Base-by-base conservation (phyloP, 2,888 invertebrate species). In the Mycalesis mineus region DNA sequence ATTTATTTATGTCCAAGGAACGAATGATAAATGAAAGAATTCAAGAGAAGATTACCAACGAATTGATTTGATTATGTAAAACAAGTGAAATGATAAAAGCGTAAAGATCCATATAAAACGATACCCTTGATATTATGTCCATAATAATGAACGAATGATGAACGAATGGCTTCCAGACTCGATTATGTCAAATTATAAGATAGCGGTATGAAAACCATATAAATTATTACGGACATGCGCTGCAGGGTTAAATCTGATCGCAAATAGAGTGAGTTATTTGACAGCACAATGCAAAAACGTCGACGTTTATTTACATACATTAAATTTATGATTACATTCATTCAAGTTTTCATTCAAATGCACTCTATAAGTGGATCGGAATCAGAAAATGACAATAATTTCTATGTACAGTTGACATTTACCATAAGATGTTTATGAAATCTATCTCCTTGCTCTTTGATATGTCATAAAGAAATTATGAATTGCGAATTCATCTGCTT, bases 131-230 rank as follows among this genome's bases (percentile, higher is more conserved):
- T 29, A 31, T 29, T 29, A 15, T 11, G 14, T 31, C 31, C 31
- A 47, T 15, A 31, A 9, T 29, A 47, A 31, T 33, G 45, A 47
- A 47, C 11, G 45, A 33, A 33, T 14, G 14, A 31, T 9, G 45
- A 33, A 33, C 31, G 45, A 45, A 45, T 31, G 45, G 39, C 13
- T 39, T 39, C 7, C 1, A 6, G 9, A 47, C 14, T 47, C 31
- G 29, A 40, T 51, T 40, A 29, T 29, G 50, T 51, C 50, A 51
- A 51, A 51, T 51, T 51, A 51, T 51, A 51, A 39, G 29, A 51
- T 29, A 48, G 1, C n/a, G 33, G 48, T 8, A 48, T 37, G 8
- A 39, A 49, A 49, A 39, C 37, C 39, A 7, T 49, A 39, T 49
- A 39, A 49, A 49, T 49, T 22, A 49, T 13, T 50, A 39, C 29